These are phyloP conservation scores for Himantopus leucocephalus DNA, from an alignment of 2,113 vertebrate genomes.

Conservation along the genomic window DNA sequence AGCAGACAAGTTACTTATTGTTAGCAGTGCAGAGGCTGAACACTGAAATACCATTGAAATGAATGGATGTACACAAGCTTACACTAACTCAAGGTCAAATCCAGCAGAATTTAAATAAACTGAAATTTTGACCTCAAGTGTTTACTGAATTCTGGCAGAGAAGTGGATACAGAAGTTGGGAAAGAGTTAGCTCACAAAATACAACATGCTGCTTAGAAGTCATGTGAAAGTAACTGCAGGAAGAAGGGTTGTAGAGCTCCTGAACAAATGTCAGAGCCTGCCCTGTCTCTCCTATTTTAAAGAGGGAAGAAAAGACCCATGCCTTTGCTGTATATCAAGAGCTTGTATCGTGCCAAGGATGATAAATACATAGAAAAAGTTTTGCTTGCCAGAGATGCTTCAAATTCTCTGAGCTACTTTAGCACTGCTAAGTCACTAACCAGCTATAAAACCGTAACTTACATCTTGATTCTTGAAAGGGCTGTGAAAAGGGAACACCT, in stretches of 20 bases:
- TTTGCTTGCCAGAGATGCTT: not conserved
- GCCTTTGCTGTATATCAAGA: not conserved
- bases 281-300: not conserved
- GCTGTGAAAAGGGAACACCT: not conserved
- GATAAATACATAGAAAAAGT: not conserved
- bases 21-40: not conserved
- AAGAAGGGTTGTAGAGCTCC: not conserved
- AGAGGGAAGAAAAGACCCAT: not conserved
- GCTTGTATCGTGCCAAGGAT: not conserved
- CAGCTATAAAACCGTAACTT: not conserved
- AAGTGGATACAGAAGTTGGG: not conserved
- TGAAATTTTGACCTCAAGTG: not conserved
- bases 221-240: not conserved
- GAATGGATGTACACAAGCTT: not conserved
- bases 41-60: not conserved
- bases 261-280: not conserved
- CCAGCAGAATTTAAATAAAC: not conserved
- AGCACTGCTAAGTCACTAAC: not conserved
- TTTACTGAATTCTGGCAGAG: not conserved
- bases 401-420: not conserved
- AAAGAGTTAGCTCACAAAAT: not conserved
- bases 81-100: not conserved
- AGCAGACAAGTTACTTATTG: not conserved
- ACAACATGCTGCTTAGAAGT: not conserved
- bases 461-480: not conserved